phyloP scores from a whole-genome alignment of 2,113 vertebrate species.

The Empidonax alnorum region DNA sequence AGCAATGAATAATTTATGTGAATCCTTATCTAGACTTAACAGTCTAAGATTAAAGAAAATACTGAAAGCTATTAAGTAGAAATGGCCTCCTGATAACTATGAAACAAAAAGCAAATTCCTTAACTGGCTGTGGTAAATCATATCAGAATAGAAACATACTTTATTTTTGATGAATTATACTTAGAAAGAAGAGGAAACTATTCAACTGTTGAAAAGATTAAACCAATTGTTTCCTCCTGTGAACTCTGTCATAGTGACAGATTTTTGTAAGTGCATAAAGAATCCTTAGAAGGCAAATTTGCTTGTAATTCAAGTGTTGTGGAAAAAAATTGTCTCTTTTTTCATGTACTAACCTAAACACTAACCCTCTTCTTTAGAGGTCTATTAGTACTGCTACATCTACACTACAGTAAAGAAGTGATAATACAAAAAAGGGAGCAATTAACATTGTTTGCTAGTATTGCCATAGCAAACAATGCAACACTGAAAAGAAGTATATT shows the following conservation, averaged over 20 bases:
- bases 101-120: background rate
- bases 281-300: slow-evolving; percentile 23
- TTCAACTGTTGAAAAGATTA: slow-evolving; percentile 7
- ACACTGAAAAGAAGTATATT: background rate
- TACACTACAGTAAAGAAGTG: background rate
- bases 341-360: background rate
- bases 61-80: background rate
- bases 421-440: background rate
- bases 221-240: slow-evolving; percentile 1
- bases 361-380: background rate
- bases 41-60: background rate
- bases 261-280: background rate
- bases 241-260: background rate
- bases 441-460: background rate
- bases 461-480: background rate
- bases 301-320: background rate
- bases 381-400: background rate
- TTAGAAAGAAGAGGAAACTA: background rate
- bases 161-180: background rate
- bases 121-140: background rate
- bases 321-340: background rate
- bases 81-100: background rate
- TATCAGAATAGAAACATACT: background rate
- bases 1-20: background rate
- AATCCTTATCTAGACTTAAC: background rate